These are phyloP conservation scores for Heliconius sara DNA, from an alignment of 2,888 invertebrate species.

Conservation along the genomic window DNA sequence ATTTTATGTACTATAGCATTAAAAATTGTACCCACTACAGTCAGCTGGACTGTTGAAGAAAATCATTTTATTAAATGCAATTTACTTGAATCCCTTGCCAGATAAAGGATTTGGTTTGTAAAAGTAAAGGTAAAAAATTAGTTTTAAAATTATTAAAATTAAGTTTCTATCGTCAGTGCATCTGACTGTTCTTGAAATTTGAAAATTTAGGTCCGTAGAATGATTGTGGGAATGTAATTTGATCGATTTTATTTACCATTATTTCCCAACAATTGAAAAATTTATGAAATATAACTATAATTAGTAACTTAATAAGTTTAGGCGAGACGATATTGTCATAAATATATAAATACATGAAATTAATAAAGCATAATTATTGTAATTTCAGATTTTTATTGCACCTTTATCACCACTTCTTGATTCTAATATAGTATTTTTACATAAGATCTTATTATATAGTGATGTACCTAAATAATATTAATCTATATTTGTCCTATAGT, in stretches of 20 bases:
- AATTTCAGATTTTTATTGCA: slow-evolving; percentile 72
- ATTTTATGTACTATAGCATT: slow-evolving; percentile 45
- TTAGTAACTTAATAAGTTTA: slow-evolving; percentile 84
- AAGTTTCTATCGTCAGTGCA: slow-evolving; percentile 73
- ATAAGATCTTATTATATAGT: no score
- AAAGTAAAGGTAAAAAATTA: slow-evolving; percentile 61
- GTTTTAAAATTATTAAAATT: slow-evolving; percentile 66
- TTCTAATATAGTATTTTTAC: background rate
- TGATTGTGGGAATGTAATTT: slow-evolving; percentile 70
- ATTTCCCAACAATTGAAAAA: slow-evolving; percentile 83
- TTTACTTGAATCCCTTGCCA: slow-evolving; percentile 69
- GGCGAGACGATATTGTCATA: slow-evolving; percentile 85
- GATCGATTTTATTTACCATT: slow-evolving; percentile 79
- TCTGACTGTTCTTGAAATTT: slow-evolving; percentile 67
- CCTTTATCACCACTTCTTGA: slow-evolving; percentile 27
- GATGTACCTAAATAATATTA: no score
- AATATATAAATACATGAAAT: slow-evolving; percentile 85
- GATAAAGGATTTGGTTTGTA: slow-evolving; percentile 71
- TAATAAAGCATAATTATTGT: slow-evolving; percentile 85
- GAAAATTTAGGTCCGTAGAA: slow-evolving; percentile 69
- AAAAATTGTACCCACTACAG: slow-evolving; percentile 25
- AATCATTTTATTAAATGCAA: slow-evolving; percentile 51
- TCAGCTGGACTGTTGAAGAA: slow-evolving; percentile 18
- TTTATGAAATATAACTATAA: slow-evolving; percentile 83
- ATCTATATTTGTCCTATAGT: background rate